Evolutionary conservation across 2,797 vertebrate genomes (phyloP).

Genomic region (Girardinus metallicus): DNA sequence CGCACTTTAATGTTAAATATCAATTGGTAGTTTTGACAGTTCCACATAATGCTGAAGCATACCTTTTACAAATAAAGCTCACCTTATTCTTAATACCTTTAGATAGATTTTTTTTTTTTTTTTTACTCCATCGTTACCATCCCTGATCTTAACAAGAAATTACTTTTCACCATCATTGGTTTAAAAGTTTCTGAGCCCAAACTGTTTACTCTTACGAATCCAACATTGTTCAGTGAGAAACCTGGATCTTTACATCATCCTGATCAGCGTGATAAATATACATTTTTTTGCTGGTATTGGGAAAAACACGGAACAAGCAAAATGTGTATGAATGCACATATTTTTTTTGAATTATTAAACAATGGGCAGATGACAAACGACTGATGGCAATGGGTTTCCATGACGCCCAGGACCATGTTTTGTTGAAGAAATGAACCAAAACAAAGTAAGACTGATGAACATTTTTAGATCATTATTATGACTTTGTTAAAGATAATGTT

Average conservation of each 20-base stretch:
- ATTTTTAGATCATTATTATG: neutral
- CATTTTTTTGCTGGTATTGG: neutral
- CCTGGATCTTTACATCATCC: neutral
- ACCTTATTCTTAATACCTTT: neutral
- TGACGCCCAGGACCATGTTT: neutral
- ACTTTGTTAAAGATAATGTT: conserved; percentile 11
- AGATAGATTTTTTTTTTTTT: neutral
- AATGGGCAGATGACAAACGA: neutral
- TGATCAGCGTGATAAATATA: neutral
- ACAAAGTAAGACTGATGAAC: neutral
- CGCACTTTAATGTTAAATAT: neutral
- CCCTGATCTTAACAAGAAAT: neutral
- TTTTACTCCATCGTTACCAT: neutral
- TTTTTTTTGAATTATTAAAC: neutral
- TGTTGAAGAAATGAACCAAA: neutral
- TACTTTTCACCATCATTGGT: neutral
- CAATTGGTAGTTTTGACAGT: neutral
- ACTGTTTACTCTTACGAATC: neutral
- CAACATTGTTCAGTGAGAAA: neutral
- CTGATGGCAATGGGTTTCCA: neutral
- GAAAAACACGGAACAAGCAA: neutral
- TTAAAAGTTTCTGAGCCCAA: neutral
- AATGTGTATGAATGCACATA: neutral
- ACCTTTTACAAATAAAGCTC: neutral
- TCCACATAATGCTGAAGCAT: neutral